phyloP scores from a whole-genome alignment of 2,113 vertebrate genomes.

The Cepphus grylle region DNA sequence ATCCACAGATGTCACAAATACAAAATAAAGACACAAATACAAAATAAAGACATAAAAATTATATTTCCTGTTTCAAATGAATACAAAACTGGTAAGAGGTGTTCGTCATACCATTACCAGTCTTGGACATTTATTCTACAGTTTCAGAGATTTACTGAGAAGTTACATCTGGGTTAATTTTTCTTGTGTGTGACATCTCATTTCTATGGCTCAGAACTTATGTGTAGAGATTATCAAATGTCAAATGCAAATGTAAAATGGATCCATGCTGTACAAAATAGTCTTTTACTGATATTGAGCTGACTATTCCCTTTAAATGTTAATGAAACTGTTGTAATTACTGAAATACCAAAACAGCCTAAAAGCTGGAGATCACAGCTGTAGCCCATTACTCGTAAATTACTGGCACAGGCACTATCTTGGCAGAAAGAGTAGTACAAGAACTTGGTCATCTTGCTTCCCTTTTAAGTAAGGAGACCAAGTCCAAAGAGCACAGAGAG shows the following conservation, averaged over 20 bases:
- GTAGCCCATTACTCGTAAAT: conserved; percentile 75
- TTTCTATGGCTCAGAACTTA: conserved; percentile 69
- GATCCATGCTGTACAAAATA: conserved; percentile 67
- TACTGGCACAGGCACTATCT: conserved; percentile 55
- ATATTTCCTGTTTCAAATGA: background rate
- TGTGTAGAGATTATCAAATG: conserved; percentile 77
- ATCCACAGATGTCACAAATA: background rate
- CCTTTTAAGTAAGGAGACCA: conserved; percentile 40
- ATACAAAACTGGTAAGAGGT: conserved; percentile 2
- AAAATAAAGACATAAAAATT: conserved; percentile 41
- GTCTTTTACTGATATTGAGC: conserved; percentile 72
- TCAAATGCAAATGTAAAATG: conserved; percentile 79
- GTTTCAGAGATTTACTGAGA: conserved; percentile 47
- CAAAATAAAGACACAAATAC: conserved; percentile 5
- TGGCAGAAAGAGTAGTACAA: conserved; percentile 60
- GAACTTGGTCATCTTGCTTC: conserved; percentile 58
- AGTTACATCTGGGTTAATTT: conserved; percentile 68
- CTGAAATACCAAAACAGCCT: conserved; percentile 76
- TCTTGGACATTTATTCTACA: conserved; percentile 45
- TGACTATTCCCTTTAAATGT: conserved; percentile 79
- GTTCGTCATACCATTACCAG: conserved; percentile 15
- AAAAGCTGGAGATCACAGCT: conserved; percentile 76
- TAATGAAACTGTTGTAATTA: conserved; percentile 83
- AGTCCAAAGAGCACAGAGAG: conserved; percentile 28
- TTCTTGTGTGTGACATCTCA: conserved; percentile 64